These are phyloP conservation scores for Eristalis arbustorum DNA, from an alignment of 2,888 invertebrate species.

Conservation along the genomic window DNA sequence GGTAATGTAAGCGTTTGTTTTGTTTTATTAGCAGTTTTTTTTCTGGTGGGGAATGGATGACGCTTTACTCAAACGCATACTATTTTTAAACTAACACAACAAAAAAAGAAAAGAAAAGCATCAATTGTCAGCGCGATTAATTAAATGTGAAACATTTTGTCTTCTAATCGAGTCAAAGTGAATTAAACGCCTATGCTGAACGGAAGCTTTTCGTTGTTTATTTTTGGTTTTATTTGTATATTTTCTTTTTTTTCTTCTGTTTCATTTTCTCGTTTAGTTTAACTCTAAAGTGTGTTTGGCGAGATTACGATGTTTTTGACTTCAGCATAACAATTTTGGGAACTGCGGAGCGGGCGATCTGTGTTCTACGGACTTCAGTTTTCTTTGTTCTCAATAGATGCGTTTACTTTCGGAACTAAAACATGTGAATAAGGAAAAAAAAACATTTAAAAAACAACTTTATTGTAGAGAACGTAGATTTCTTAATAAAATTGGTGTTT, in stretches of 20 bases:
- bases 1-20: conserved; percentile 5
- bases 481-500: conserved; percentile 67
- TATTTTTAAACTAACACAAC: conserved; percentile 2
- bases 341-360: not conserved
- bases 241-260: conserved; percentile 1
- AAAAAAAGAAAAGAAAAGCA: not conserved
- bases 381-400: conserved; percentile 26
- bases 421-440: conserved; percentile 31
- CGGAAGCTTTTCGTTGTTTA: conserved; percentile 23
- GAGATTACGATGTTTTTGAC: not conserved
- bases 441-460: conserved; percentile 9
- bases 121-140: not conserved
- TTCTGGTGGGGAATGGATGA: not conserved
- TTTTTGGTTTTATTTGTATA: conserved; percentile 9
- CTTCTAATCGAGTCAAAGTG: conserved; percentile 34
- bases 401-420: conserved; percentile 40
- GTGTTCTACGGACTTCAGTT: conserved; percentile 5
- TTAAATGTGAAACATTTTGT: conserved; percentile 12
- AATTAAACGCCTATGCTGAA: conserved; percentile 44
- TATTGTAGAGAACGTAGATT: conserved; percentile 58
- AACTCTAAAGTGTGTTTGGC: not conserved
- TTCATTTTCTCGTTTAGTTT: conserved; percentile 4
- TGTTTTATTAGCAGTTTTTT: not conserved
- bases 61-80: not conserved
- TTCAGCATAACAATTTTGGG: not conserved